phyloP scores from a whole-genome alignment of 2,113 vertebrate species.

The Marcusenius ussheri region DNA sequence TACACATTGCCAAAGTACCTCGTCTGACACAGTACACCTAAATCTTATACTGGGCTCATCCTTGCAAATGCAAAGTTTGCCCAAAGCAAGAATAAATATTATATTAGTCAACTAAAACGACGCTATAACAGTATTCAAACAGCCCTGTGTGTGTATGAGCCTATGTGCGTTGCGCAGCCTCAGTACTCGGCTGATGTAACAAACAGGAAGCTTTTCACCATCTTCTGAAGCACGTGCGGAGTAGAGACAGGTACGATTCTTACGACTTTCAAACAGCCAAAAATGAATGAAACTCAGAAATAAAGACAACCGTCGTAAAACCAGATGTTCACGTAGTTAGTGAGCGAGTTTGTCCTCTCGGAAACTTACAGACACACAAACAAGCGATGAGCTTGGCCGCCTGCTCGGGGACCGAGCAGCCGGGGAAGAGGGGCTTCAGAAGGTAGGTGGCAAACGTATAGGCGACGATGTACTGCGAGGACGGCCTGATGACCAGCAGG shows the following conservation, averaged over 20 bases:
- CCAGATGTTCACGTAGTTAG: background rate
- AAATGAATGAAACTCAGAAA: background rate
- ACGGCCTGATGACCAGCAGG: slow-evolving; percentile 96
- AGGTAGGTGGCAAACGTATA: slow-evolving; percentile 94
- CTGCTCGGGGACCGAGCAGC: slow-evolving; percentile 72
- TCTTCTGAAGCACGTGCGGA: background rate
- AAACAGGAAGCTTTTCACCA: background rate
- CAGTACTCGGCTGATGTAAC: background rate
- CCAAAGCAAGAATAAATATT: background rate
- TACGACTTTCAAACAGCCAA: background rate
- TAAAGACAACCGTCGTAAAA: too few species aligned
- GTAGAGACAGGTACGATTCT: background rate
- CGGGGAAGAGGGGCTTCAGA: slow-evolving; percentile 87
- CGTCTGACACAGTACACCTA: too few species aligned
- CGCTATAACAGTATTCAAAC: background rate
- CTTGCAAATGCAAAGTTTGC: too few species aligned
- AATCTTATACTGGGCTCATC: too few species aligned
- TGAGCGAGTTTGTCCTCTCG: background rate
- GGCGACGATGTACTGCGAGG: slow-evolving; percentile 96
- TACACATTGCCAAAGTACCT: background rate
- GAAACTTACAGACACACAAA: slow-evolving; percentile 87
- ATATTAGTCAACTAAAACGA: background rate
- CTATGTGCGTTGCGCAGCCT: background rate
- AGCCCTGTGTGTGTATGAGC: background rate
- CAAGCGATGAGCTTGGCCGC: slow-evolving; percentile 86